Base-by-base conservation (phyloP, 1,140 invertebrate species). In the Thalassaphorura encarpata region DNA sequence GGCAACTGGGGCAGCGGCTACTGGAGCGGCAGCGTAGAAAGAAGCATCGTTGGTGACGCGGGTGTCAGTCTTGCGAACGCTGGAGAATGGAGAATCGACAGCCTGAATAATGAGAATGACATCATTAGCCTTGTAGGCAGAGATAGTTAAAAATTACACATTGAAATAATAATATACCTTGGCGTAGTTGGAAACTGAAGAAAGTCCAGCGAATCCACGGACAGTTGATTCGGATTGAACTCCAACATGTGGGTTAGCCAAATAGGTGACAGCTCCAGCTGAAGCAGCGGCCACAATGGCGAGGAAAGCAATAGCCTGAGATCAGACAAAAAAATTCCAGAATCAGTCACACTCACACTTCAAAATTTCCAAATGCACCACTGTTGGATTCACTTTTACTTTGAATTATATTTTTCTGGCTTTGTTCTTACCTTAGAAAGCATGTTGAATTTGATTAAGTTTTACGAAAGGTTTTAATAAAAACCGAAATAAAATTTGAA, bases 71-170 rank as follows among this genome's bases (percentile, higher is more conserved):
- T 80, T 80, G 66, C 78, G 77, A 28, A 78, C 78, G 66, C 78
- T 82, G 23, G 80, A 82, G 72, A 78, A 84, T 2, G 82, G 80
- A 1, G 81, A 83, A 60, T 80, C 77, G 48, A 83, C 76, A 26
- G 48, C 49, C 54, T 55, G 21, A 2, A 28, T 43, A 26, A 15
- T 8, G 21, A 21, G 41, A 43, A 6, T 21, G 41, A 8, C 41
- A n/a, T 21, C 41, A 21, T 31, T 13, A 47, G 3, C 6, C 13
- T 42, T 28, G 21, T 28, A 42, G 15, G 15, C 31, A 39, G 43
- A 42, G 19, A 26, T 21, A 27, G 16, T 28, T 43, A 19, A 21
- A 21, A 23, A 52, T n/a, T n/a, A n/a, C n/a, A n/a, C n/a, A n/a
- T n/a, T n/a, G 21, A n/a, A 15, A n/a, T 31, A 50, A 50, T 11